Percentiles rank a stretch among this genome's conserved stretches.
These are phyloP conservation scores for Pionites leucogaster DNA, from an alignment of 2,113 vertebrate genomes.

Conservation along the genomic window DNA sequence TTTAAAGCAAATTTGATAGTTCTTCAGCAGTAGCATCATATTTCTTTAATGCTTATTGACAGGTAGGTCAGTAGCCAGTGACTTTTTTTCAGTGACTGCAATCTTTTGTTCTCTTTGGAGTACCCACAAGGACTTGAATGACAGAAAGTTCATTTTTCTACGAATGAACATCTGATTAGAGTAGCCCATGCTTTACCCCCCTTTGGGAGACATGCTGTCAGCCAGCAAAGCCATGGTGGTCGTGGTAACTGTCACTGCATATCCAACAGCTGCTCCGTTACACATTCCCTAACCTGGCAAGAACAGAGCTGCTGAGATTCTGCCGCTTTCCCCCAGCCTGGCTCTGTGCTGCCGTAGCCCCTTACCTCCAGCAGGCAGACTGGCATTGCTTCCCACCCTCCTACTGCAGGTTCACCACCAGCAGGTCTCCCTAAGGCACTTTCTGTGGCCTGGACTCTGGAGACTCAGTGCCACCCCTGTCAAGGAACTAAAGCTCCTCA, in stretches of 20 bases:
- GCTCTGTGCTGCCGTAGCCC: neutral
- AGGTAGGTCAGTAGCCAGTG: slow-evolving; percentile 41
- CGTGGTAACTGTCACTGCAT: slow-evolving; percentile 53
- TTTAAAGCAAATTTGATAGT: slow-evolving; percentile 8
- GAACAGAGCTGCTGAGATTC: neutral
- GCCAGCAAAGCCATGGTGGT: slow-evolving; percentile 54
- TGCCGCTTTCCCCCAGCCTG: neutral
- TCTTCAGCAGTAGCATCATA: neutral
- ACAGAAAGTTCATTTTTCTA: slow-evolving; percentile 65
- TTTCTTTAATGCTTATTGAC: slow-evolving; percentile 51
- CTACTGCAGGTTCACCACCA: neutral
- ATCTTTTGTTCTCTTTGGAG: slow-evolving; percentile 52
- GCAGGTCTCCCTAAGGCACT: neutral
- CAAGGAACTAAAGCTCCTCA: neutral
- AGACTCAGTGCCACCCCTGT: neutral
- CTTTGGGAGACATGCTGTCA: slow-evolving; percentile 62
- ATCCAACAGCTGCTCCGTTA: slow-evolving; percentile 61
- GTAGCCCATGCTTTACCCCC: slow-evolving; percentile 52
- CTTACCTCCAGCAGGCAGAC: neutral
- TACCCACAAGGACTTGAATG: slow-evolving; percentile 49
- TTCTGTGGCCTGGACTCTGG: neutral
- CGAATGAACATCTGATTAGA: slow-evolving; percentile 60
- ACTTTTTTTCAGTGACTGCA: slow-evolving; percentile 41
- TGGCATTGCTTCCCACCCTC: slow-evolving; percentile 18
- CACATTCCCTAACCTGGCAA: slow-evolving; percentile 65